Evolutionary conservation across 2,888 invertebrate species (phyloP), one percentile per base, ranked within the genome.

Genomic region (Miltochrista miniata): DNA sequence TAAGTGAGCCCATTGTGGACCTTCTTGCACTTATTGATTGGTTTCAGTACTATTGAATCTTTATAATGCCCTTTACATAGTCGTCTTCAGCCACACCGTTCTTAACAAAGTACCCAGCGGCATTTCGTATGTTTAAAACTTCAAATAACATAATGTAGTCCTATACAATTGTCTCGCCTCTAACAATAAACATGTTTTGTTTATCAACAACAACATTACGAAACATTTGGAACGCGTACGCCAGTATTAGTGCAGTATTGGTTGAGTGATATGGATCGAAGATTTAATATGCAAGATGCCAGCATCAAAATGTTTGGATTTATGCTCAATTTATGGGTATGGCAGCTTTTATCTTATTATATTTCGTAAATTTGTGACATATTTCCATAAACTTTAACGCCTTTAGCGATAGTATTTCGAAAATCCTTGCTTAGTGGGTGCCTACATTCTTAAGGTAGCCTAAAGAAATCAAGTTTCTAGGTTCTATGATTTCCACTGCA

Each of bases 241-340:
- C 29, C 30, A n/a, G 9, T 36, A 39, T 51, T 52, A 37, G 54
- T 53, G 52, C 48, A 39, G 55, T 60, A 40, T 52, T 61, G 56
- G 43, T 56, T 42, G 51, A 76, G 76, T 73, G 74, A 62, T 9
- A 81, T 82, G 76, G 74, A 73, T 49, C 58, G 60, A 11, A 48
- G 64, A 24, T 48, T 63, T 31, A 68, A 54, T 47, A 34, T 68
- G 10, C 64, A 75, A 36, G 49, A 64, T 7, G 61, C 61, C 35
- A 62, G 68, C 12, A 52, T 78, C 33, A 76, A 72, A 59, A 63
- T 75, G 60, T 60, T 83, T 51, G 73, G 80, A 69, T 63, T 76
- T 29, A 70, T 71, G 37, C 50, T 82, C 24, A 67, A 70, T 52
- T 65, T 73, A 53, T 55, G 79, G 75, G 81, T 83, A 72, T 51